phyloP scores from a whole-genome alignment of 2,113 vertebrate species.

The Cynocephalus volans region DNA sequence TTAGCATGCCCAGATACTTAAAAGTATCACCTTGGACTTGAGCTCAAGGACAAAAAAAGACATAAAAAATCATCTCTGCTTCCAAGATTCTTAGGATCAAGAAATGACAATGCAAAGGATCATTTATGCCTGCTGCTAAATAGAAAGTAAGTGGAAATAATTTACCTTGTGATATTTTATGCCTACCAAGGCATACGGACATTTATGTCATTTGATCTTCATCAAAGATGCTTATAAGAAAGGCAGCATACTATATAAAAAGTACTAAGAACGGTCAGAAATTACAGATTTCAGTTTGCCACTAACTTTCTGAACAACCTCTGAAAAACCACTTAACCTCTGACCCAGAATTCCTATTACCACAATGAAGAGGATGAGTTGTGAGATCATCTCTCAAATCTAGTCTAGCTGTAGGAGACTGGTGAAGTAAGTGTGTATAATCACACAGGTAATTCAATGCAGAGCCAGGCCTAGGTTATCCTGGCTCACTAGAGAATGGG shows the following conservation, averaged over 20 bases:
- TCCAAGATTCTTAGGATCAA: not conserved
- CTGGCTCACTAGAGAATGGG: not conserved
- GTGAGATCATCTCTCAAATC: constrained; percentile 14
- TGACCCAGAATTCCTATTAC: constrained; percentile 31
- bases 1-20: not conserved
- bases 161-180: constrained; percentile 8
- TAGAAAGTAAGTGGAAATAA: constrained; percentile 43
- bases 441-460: not conserved
- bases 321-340: constrained; percentile 29
- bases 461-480: not conserved
- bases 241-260: not conserved
- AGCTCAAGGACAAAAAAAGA: not conserved
- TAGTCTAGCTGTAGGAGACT: not conserved
- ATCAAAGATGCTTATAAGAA: constrained; percentile 42
- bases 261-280: constrained; percentile 26
- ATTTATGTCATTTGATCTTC: constrained; percentile 42
- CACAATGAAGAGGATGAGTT: not conserved
- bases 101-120: not conserved
- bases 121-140: not conserved
- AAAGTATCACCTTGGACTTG: not conserved
- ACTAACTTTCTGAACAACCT: not conserved
- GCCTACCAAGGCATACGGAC: not conserved
- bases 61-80: not conserved
- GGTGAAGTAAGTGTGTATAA: not conserved
- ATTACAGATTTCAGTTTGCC: not conserved